phyloP scores from a whole-genome alignment of 1,140 invertebrate genomes.

The Mya arenaria region DNA sequence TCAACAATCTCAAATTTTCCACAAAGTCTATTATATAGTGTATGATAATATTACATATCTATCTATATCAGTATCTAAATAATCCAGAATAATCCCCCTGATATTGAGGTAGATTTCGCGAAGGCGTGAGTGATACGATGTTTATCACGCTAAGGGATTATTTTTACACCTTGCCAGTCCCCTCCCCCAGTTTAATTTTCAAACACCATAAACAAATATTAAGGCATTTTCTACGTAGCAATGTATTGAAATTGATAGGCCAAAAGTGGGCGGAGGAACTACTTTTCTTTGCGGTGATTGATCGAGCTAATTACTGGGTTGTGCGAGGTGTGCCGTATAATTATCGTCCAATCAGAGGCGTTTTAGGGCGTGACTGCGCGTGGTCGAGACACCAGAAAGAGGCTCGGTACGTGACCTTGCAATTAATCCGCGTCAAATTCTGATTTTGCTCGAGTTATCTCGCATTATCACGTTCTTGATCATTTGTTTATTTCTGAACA shows the following conservation, averaged over 20 bases:
- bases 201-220: slow-evolving; percentile 27
- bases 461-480: not conserved
- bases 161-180: not conserved
- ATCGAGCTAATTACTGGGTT: slow-evolving; percentile 55
- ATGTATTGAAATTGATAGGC: slow-evolving; percentile 18
- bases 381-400: slow-evolving; percentile 41
- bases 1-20: slow-evolving; percentile 20
- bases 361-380: slow-evolving; percentile 47
- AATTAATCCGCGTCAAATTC: not conserved
- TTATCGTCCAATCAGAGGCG: slow-evolving; percentile 57
- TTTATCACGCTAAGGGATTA: slow-evolving; percentile 40
- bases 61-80: slow-evolving; percentile 25
- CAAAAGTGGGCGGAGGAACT: slow-evolving; percentile 22
- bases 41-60: slow-evolving; percentile 41
- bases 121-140: slow-evolving; percentile 41
- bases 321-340: slow-evolving; percentile 45
- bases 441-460: not conserved
- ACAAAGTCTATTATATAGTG: slow-evolving; percentile 5
- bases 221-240: slow-evolving; percentile 20
- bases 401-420: not conserved
- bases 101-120: not conserved
- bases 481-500: not conserved
- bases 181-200: slow-evolving; percentile 30
- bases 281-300: slow-evolving; percentile 44
- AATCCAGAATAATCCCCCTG: slow-evolving; percentile 39